Evolutionary conservation across 2,888 invertebrate genomes (phyloP).

Genomic region (Oxyteleia sp.): DNA sequence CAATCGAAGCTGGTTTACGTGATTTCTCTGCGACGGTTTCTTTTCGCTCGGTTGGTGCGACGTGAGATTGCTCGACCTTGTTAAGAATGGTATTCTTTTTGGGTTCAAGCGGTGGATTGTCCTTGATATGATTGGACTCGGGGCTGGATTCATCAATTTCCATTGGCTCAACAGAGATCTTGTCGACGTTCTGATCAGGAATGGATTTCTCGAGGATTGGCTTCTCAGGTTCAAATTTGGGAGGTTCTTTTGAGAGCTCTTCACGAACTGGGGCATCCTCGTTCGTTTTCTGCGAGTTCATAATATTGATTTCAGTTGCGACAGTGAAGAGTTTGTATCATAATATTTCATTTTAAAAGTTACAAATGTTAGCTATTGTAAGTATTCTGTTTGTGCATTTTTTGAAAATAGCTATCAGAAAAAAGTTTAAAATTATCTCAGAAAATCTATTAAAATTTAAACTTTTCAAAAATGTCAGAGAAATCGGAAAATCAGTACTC

Average conservation of each 20-base stretch:
- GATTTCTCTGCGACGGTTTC: too few species aligned
- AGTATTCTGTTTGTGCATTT: too few species aligned
- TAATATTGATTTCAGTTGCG: too few species aligned
- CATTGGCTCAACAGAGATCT: slow-evolving; percentile 62
- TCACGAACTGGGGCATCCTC: neutral
- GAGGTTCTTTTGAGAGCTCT: neutral
- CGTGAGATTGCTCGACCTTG: slow-evolving; percentile 72
- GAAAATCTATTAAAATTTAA: too few species aligned
- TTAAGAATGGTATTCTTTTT: slow-evolving; percentile 54
- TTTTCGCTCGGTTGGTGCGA: slow-evolving; percentile 51
- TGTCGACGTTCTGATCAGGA: slow-evolving; percentile 49
- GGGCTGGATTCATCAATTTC: slow-evolving; percentile 64
- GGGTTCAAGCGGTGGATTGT: slow-evolving; percentile 57
- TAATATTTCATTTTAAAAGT: too few species aligned
- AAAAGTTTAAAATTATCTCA: too few species aligned
- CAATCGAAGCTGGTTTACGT: too few species aligned
- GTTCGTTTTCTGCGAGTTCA: slow-evolving; percentile 22
- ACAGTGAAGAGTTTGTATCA: too few species aligned
- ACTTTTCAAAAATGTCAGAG: too few species aligned
- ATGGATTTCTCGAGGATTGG: slow-evolving; percentile 20
- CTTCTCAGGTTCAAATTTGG: slow-evolving; percentile 18
- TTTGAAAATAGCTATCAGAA: too few species aligned
- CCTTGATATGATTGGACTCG: slow-evolving; percentile 65
- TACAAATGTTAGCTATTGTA: too few species aligned
- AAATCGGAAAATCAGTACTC: too few species aligned